Conservation (phyloP, 2,797 vertebrate species). For the Ibycter americanus region DNA sequence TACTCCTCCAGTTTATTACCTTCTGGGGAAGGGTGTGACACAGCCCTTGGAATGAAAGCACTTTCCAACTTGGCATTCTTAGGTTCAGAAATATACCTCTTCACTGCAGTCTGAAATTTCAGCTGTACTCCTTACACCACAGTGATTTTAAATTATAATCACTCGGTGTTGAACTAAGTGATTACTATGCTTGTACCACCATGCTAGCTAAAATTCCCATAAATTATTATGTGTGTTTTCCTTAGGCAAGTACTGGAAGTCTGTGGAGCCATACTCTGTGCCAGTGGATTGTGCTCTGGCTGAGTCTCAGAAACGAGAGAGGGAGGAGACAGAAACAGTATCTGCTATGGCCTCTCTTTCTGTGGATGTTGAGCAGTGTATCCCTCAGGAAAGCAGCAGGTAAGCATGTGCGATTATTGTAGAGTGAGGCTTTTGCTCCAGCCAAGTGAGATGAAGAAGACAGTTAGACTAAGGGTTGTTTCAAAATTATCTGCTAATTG, state of each 20-base stretch:
- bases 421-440: neutral
- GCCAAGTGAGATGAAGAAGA: neutral
- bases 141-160: slow-evolving; percentile 65
- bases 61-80: slow-evolving; percentile 69
- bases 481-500: neutral
- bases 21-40: slow-evolving; percentile 68
- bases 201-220: slow-evolving; percentile 62
- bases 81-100: slow-evolving; percentile 56
- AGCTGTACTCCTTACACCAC: slow-evolving; percentile 39
- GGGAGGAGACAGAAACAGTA: slow-evolving; percentile 78
- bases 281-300: slow-evolving; percentile 73
- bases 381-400: slow-evolving; percentile 74
- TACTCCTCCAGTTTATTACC: slow-evolving; percentile 65
- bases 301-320: slow-evolving; percentile 75
- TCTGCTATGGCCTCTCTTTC: slow-evolving; percentile 80
- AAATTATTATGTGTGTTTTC: slow-evolving; percentile 70
- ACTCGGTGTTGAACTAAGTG: slow-evolving; percentile 48
- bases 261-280: slow-evolving; percentile 70
- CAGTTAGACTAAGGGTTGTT: neutral
- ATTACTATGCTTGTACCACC: slow-evolving; percentile 62
- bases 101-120: slow-evolving; percentile 64
- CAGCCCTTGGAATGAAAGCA: slow-evolving; percentile 54
- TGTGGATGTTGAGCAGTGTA: slow-evolving; percentile 76
- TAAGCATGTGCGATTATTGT: slow-evolving; percentile 16
- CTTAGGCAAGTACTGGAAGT: slow-evolving; percentile 83